Base-by-base conservation (phyloP, 2,113 vertebrate genomes). In the Salminus brasiliensis region DNA sequence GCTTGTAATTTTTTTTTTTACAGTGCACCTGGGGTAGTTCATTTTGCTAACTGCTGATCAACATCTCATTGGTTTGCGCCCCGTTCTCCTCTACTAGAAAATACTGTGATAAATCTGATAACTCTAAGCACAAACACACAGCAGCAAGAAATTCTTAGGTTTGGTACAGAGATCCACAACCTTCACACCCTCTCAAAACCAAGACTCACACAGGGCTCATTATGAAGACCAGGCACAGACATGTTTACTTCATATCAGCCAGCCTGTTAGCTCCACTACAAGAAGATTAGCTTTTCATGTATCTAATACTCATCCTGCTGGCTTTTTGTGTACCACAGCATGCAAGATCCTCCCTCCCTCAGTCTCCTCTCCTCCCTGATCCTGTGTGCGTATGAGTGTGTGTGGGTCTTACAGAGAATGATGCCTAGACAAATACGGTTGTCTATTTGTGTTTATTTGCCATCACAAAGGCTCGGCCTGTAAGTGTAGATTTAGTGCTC, bases 181-280 rank as follows among this genome's bases (percentile, higher is more conserved):
- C n/a, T 18, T 34, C 32, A 7, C 30, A 36, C 59, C 3, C 30
- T 21, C 30, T 11, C 60, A 63, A 15, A 63, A 30, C 39, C 36
- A 71, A 34, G 34, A 30, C 60, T 55, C 36, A 41, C 21, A 74
- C 21, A 39, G 32, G 39, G 53, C 67, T 71, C 43, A 79, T 79
- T 62, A 32, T 23, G 12, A 21, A 49, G 34, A 71, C 45, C 34
- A n/a, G 53, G 59, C 15, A 25, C 21, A 60, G 29, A 62, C 57
- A 59, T 72, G 67, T 71, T 60, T 72, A 63, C 41, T 71, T 49
- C 36, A 60, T 18, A 79, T 72, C 52, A 39, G 36, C 76, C 34
- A 41, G 67, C 53, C 76, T 62, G 76, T 60, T 60, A 78, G 57
- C 39, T 32, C 59, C 53, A 41, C 16, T 69, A 21, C 29, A 52